Evolutionary conservation across 2,888 invertebrate species (phyloP).

Genomic region (Isotomurus palustris): DNA sequence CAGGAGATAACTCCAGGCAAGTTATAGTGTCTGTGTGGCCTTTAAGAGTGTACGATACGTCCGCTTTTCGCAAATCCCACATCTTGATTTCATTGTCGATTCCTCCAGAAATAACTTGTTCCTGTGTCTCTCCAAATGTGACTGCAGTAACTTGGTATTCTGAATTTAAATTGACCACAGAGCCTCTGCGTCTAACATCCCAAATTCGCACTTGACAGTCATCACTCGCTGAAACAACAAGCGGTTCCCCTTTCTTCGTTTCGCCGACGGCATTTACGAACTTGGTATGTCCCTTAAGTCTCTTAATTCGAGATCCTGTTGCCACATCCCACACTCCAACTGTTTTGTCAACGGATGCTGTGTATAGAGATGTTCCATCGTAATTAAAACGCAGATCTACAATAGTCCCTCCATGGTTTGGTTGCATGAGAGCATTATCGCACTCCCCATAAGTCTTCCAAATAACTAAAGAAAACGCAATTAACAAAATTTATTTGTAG

Average conservation of each 20-base stretch:
- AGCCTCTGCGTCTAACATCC: constrained; percentile 82
- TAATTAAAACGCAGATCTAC: constrained; percentile 42
- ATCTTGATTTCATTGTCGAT: constrained; percentile 94
- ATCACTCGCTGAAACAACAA: constrained; percentile 86
- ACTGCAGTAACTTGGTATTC: constrained; percentile 78
- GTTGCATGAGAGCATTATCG: constrained; percentile 89
- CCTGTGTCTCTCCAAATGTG: constrained; percentile 90
- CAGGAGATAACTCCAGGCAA: constrained; percentile 72
- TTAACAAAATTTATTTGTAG: neutral
- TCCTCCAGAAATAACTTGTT: constrained; percentile 89
- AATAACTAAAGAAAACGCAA: constrained; percentile 54
- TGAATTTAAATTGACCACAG: constrained; percentile 62
- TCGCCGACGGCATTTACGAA: constrained; percentile 60
- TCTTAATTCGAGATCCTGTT: constrained; percentile 80
- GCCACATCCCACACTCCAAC: constrained; percentile 93
- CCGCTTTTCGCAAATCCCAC: constrained; percentile 92
- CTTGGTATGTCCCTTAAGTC: constrained; percentile 66
- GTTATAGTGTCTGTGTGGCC: constrained; percentile 97
- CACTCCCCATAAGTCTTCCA: constrained; percentile 99
- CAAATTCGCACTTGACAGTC: constrained; percentile 87
- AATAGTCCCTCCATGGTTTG: constrained; percentile 77
- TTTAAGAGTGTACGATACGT: constrained; percentile 73
- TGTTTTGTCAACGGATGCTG: constrained; percentile 91
- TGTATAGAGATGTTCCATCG: constrained; percentile 71
- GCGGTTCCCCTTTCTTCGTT: constrained; percentile 80